Percentiles rank a stretch among this genome's conserved stretches.
phyloP scores from a whole-genome alignment of 2,113 vertebrate species.

The Trinectes maculatus region DNA sequence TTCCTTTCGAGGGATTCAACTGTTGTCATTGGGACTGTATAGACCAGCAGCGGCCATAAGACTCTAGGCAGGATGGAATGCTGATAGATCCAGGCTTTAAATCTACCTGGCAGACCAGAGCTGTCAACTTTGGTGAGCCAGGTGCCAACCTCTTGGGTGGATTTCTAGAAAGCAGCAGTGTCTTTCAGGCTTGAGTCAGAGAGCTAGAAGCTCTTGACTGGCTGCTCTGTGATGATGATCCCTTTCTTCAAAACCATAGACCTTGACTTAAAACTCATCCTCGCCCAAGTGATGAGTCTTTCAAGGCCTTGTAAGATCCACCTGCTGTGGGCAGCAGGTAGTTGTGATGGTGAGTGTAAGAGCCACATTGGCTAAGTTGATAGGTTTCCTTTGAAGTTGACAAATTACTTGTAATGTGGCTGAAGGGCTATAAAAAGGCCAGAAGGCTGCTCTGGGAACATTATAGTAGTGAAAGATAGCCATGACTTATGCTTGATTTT shows the following conservation, averaged over 20 bases:
- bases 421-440: too few relatives aligned
- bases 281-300: not conserved
- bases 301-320: not conserved
- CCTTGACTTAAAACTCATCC: not conserved
- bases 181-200: not conserved
- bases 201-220: not conserved
- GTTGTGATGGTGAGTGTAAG: not conserved
- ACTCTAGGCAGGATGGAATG: not conserved
- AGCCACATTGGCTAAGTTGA: too few relatives aligned
- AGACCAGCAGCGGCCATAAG: not conserved
- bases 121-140: not conserved
- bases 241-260: not conserved
- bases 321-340: not conserved
- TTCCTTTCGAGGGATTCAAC: not conserved
- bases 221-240: not conserved
- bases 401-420: too few relatives aligned
- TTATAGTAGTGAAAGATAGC: too few relatives aligned
- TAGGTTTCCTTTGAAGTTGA: too few relatives aligned
- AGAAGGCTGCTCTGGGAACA: too few relatives aligned
- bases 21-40: not conserved
- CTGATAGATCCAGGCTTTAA: not conserved
- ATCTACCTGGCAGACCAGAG: not conserved
- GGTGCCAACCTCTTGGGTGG: not conserved
- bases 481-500: too few relatives aligned
- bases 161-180: not conserved